These are phyloP conservation scores for Tinea trinotella DNA, from an alignment of 2,888 invertebrate species.

Conservation along the genomic window DNA sequence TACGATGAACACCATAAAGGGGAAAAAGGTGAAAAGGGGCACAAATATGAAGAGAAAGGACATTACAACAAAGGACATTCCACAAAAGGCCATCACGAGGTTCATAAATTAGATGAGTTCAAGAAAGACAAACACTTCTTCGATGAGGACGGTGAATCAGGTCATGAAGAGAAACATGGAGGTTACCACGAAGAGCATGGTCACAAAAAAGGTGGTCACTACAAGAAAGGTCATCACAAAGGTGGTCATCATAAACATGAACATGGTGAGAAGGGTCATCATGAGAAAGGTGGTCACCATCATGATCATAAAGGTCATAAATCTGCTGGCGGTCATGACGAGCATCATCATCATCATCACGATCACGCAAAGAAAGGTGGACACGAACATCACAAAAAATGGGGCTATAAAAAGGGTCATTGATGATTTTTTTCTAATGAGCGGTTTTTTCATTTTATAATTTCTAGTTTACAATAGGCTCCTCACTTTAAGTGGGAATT, in stretches of 20 bases:
- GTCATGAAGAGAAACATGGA: slow-evolving; percentile 86
- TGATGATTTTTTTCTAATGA: slow-evolving; percentile 31
- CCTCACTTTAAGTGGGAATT: too few relatives aligned
- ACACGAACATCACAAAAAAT: slow-evolving; percentile 84
- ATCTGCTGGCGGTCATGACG: slow-evolving; percentile 82
- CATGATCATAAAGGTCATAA: slow-evolving; percentile 86
- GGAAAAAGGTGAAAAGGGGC: slow-evolving; percentile 78
- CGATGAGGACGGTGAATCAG: slow-evolving; percentile 87
- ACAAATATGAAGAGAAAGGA: slow-evolving; percentile 78
- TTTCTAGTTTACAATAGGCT: too few relatives aligned
- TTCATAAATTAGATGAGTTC: slow-evolving; percentile 88
- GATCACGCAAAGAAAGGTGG: slow-evolving; percentile 86
- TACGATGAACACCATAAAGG: slow-evolving; percentile 76
- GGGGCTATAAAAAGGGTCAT: slow-evolving; percentile 76
- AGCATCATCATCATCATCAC: slow-evolving; percentile 81
- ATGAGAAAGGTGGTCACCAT: slow-evolving; percentile 85
- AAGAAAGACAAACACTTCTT: slow-evolving; percentile 90
- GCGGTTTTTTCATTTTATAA: too few relatives aligned
- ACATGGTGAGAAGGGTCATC: slow-evolving; percentile 85
- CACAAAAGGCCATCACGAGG: slow-evolving; percentile 88
- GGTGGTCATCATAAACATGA: slow-evolving; percentile 83
- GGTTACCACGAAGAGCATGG: slow-evolving; percentile 85
- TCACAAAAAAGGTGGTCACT: slow-evolving; percentile 85
- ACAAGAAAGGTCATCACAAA: slow-evolving; percentile 86
- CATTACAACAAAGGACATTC: slow-evolving; percentile 88